Evolutionary conservation across 2,797 vertebrate genomes (phyloP), one percentile per base, ranked within the genome.

Genomic region (Pipistrellus nathusii): DNA sequence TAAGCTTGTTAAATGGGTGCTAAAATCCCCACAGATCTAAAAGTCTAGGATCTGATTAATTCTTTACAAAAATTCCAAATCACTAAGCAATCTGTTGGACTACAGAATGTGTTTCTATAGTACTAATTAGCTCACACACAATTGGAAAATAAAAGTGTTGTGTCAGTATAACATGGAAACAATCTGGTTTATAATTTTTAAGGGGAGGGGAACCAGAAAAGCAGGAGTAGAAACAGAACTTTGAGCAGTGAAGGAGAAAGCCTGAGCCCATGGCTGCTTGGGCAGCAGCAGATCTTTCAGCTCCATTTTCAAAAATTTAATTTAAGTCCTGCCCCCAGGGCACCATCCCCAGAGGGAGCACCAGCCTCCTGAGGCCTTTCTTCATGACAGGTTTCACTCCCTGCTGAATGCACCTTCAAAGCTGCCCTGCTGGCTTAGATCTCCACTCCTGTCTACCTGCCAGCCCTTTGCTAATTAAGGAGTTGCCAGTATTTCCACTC

Each of bases 21-120:
- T 86, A 93, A 69, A 0, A 55, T 84, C 2, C 18, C 8, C 35
- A 41, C 15, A 62, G 20, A 90, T 23, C 38, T 93, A 51, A 71
- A 14, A 46, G 23, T 77, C 20, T 75, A 32, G 5, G 23, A 27
- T 85, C 77, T 11, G 4, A 77, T 38, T 59, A 27, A 85, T 41
- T 71, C 76, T 81, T 85, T 53, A 59, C 48, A 96, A 89, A 89
- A 91, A 77, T 81, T 62, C 35, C n/a, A 89, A 85, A 38, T 82
- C 13, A 30, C 53, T 88, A 77, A 89, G 59, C 5, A n/a, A 18
- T 66, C 59, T 78, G 1, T 51, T 93, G n/a, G 64, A 46, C 20
- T 78, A 53, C 11, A 72, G 13, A 46, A 20, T 51, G 11, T 68
- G 23, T 69, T 93, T 85, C 73, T 84, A 48, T 12, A 71, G 76